Evolutionary conservation across 1,140 invertebrate species (phyloP).

Genomic region (Bombyx mandarina): DNA sequence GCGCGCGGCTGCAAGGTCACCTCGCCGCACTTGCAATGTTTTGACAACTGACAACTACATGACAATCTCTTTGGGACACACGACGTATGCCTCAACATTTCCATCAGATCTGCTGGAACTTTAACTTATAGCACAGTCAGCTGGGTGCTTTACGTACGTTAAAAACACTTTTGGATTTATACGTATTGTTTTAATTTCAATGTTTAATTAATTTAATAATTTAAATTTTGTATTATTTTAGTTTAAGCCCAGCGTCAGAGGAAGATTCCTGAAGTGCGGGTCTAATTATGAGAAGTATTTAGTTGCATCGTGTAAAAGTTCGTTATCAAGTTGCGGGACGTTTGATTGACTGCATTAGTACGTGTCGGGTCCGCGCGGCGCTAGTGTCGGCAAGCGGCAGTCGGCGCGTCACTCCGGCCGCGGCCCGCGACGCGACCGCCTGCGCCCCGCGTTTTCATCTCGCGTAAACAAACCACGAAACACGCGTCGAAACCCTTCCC

Average conservation of each 20-base stretch:
- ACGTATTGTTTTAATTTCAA: no score
- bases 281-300: constrained; percentile 7
- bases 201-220: no score
- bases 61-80: background rate
- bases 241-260: no score
- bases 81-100: no score
- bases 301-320: constrained; percentile 19
- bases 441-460: constrained; percentile 22
- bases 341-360: constrained; percentile 42
- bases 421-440: constrained; percentile 46
- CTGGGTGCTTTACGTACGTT: no score
- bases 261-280: no score
- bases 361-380: constrained; percentile 22
- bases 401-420: constrained; percentile 57
- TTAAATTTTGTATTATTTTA: no score
- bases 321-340: constrained; percentile 11
- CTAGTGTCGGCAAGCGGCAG: constrained; percentile 20
- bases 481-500: constrained; percentile 15
- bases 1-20: constrained; percentile 22
- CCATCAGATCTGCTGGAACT: no score
- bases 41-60: constrained; percentile 11
- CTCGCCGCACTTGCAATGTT: constrained; percentile 22
- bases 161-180: no score
- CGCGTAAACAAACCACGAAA: constrained; percentile 20
- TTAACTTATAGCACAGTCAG: no score